These are phyloP conservation scores for Protophormia terraenovae DNA, from an alignment of 2,888 invertebrate species.

Conservation along the genomic window DNA sequence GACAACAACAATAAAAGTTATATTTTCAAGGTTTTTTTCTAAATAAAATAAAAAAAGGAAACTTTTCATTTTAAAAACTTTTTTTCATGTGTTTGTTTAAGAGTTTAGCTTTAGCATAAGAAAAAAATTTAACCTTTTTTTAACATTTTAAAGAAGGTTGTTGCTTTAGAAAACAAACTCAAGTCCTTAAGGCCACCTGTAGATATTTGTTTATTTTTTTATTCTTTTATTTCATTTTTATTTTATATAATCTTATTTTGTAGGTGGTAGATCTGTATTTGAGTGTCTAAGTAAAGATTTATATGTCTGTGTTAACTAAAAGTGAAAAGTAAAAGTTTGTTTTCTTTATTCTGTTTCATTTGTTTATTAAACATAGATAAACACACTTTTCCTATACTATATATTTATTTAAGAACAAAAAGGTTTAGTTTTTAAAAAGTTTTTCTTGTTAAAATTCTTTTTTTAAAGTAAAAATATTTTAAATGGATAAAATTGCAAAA, in stretches of 20 bases:
- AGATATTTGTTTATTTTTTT: slow-evolving; percentile 12
- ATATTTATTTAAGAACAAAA: neutral
- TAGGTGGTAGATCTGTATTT: too few species aligned
- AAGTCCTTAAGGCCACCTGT: slow-evolving; percentile 53
- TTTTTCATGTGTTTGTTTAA: slow-evolving; percentile 33
- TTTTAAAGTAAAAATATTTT: too few species aligned
- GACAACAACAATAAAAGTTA: slow-evolving; percentile 28
- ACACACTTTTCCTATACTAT: neutral
- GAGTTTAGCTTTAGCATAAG: slow-evolving; percentile 31
- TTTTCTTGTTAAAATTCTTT: neutral
- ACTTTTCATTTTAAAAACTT: slow-evolving; percentile 26
- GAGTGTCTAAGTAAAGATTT: slow-evolving; percentile 2
- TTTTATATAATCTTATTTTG: too few species aligned
- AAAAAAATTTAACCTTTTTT: slow-evolving; percentile 36
- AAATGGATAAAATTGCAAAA: slow-evolving; percentile 15
- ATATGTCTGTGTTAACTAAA: neutral
- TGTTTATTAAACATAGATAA: slow-evolving; percentile 16
- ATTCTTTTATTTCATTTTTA: neutral
- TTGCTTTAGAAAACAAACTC: too few species aligned
- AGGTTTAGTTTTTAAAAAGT: neutral
- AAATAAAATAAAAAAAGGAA: neutral
- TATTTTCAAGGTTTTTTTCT: slow-evolving; percentile 35
- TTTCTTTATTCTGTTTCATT: slow-evolving; percentile 35
- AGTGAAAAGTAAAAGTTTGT: slow-evolving; percentile 12
- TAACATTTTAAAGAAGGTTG: slow-evolving; percentile 16